Evolutionary conservation across 1,140 invertebrate species (phyloP), one percentile per base, ranked within the genome.

Genomic region (Cryptotermes secundus): DNA sequence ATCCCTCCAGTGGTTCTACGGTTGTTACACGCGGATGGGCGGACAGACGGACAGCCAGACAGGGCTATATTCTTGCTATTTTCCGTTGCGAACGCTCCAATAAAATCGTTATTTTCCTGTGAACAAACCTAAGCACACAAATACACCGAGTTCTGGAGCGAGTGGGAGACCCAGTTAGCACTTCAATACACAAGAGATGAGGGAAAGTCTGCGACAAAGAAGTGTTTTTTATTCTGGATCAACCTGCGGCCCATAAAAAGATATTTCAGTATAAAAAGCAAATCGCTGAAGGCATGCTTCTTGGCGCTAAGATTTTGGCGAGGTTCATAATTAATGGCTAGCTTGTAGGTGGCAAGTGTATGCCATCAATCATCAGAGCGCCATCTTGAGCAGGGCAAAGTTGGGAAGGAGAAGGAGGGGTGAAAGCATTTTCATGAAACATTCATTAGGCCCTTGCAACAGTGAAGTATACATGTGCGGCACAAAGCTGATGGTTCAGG

Each of bases 261-360:
- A 22, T 19, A 19, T 49, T 42, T 53, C 49, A 49, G 38, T 49
- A 82, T 34, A 49, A 49, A 82, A 49, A 82, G 38, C 38, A 49
- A 49, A 82, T 82, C 49, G 81, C 81, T 82, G 81, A 82, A 82
- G 81, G 34, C 53, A 82, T 82, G 34, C 38, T 82, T 82, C 81
- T 49, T 82, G 14, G 81, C 81, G 42, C 38, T 49, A 82, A 82
- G 81, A 82, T 82, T 82, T 49, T 82, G 53, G 59, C 59, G n/a
- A 82, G 81, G n/a, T 59, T 82, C 34, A 82, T 82, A 82, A 82
- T 82, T 82, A 82, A 82, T 82, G 81, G 81, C 42, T 82, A 49
- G 42, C 81, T 82, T 82, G 81, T 82, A 82, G 81, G 81, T 82
- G 81, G 81, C 81, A 82, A 82, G 81, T 82, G 38, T 22, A 26